Percentiles rank a stretch among this genome's conserved stretches.
These are phyloP conservation scores for Achlya flavicornis DNA, from an alignment of 2,888 invertebrate species.

Conservation along the genomic window DNA sequence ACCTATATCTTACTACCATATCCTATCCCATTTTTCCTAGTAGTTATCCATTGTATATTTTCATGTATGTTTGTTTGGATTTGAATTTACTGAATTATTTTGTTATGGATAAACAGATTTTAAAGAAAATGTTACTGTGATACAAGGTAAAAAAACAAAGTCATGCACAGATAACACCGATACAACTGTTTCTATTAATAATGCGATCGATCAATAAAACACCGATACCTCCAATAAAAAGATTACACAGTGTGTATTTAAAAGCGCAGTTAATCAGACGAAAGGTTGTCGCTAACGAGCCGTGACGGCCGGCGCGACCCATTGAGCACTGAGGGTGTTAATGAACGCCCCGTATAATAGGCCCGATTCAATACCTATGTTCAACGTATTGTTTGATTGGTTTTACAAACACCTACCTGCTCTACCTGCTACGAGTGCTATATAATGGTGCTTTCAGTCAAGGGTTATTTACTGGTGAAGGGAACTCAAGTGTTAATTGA, in stretches of 20 bases:
- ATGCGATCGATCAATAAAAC: background rate
- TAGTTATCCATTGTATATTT: too few relatives aligned
- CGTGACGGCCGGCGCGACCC: constrained; percentile 35
- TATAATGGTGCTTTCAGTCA: background rate
- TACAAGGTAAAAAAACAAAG: too few relatives aligned
- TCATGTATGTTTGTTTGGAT: too few relatives aligned
- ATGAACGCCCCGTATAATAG: constrained; percentile 35
- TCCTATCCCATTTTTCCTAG: too few relatives aligned
- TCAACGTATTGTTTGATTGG: constrained; percentile 9
- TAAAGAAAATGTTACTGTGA: too few relatives aligned
- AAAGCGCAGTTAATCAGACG: constrained; percentile 45
- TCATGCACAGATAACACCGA: too few relatives aligned
- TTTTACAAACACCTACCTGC: background rate
- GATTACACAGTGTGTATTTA: constrained; percentile 1
- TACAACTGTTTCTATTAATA: too few relatives aligned
- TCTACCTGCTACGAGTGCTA: background rate
- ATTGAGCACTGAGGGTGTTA: constrained; percentile 39
- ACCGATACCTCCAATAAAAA: background rate
- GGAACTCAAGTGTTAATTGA: too few relatives aligned
- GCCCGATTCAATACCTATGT: constrained; percentile 37
- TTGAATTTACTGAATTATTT: too few relatives aligned
- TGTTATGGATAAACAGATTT: too few relatives aligned
- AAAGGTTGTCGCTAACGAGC: constrained; percentile 45
- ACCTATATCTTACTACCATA: too few relatives aligned
- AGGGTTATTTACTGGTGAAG: background rate